Conservation (phyloP, 2,113 vertebrate species). For the Scopus umbretta region DNA sequence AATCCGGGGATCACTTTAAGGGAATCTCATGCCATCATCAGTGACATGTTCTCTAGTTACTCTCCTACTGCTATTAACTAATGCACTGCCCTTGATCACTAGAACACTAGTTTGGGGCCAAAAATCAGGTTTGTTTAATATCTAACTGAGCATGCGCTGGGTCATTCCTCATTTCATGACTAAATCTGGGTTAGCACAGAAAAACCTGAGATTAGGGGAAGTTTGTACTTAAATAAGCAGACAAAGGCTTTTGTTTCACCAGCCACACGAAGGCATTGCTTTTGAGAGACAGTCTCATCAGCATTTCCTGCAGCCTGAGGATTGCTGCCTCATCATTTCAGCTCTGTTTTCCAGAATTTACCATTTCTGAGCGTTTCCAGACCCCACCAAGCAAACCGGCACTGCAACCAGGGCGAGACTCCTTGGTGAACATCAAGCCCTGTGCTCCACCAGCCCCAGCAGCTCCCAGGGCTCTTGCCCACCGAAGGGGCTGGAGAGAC, state of each 20-base stretch:
- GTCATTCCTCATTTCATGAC: not conserved
- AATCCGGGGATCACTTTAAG: constrained; percentile 44
- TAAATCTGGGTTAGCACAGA: not conserved
- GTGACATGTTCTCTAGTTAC: not conserved
- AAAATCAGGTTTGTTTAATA: not conserved
- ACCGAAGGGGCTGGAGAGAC: not conserved
- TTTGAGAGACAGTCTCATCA: not conserved
- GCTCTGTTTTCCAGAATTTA: not conserved
- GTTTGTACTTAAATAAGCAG: not conserved
- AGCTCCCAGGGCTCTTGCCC: not conserved
- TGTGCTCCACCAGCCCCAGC: not conserved
- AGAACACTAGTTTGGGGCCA: not conserved
- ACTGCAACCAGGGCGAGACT: not conserved
- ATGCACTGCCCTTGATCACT: not conserved
- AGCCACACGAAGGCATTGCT: not conserved
- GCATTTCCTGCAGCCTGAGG: not conserved
- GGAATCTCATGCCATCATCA: not conserved
- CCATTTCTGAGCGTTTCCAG: not conserved
- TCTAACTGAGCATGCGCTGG: not conserved
- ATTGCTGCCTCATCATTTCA: constrained; percentile 20
- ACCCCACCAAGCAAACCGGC: not conserved
- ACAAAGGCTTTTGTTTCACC: constrained; percentile 26
- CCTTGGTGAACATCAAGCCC: not conserved
- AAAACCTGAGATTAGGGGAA: not conserved
- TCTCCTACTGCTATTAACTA: not conserved